Evolutionary conservation across 2,113 vertebrate species (phyloP), one percentile per base, ranked within the genome.

Genomic region (Saguinus imperator): DNA sequence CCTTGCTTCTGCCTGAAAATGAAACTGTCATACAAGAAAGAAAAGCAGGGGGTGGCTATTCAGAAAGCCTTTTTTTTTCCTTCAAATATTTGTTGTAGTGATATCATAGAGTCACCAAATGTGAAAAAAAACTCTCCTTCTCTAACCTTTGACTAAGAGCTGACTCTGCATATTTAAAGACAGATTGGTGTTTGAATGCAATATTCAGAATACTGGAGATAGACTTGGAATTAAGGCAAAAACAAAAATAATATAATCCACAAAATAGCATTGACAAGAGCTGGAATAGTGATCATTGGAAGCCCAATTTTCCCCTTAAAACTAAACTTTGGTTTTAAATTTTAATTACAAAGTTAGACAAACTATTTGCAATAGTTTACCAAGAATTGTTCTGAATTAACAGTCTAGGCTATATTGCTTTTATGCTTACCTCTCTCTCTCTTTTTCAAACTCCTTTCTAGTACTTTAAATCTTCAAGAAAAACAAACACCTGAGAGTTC

Each of bases 41-140:
- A 92, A 93, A 97, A 52, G 73, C 68, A 94, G 37, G 40, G n/a
- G 45, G 48, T 40, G n/a, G 57, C 77, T 92, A 90, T 87, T 95
- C n/a, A 94, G 84, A 93, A 79, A 90, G 68, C 18, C 61, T 94
- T 76, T 94, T 72, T 40, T 70, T 94, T 64, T 29, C 11, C 92
- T 93, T 90, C 68, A 57, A 89, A 87, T 91, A 83, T 48, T 68
- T 12, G 32, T 70, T 25, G 45, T 4, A 81, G 35, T 84, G 83
- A 95, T 92, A 91, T 96, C 77, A 91, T 94, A 87, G 11, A 94
- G 27, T 87, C 40, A 58, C 55, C 40, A 48, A 18, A 48, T n/a
- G 27, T 61, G 86, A 75, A 76, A 96, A 40, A 92, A 48, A 82
- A 45, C 37, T 88, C 13, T 90, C 20, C 61, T 96, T 35, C 81